Percentiles rank a stretch among this genome's conserved stretches.
phyloP scores from a whole-genome alignment of 2,113 vertebrate species.

The Scolopax mira region DNA sequence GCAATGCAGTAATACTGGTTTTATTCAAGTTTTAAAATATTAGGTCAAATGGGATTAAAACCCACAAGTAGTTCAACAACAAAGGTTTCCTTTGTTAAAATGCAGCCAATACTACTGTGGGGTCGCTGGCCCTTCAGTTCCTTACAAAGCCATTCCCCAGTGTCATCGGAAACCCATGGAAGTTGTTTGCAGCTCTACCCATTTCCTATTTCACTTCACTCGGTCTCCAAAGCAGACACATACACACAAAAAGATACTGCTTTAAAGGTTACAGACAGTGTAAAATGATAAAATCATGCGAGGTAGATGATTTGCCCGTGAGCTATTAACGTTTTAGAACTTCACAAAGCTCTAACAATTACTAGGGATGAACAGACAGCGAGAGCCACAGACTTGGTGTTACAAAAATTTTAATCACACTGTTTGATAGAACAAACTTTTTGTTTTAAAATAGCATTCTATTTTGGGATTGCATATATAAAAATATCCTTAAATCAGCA shows the following conservation, averaged over 20 bases:
- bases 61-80: conserved; percentile 32
- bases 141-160: conserved; percentile 49
- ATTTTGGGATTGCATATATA: not conserved
- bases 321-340: not conserved
- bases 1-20: not conserved
- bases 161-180: conserved; percentile 80
- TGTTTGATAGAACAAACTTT: not conserved
- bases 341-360: conserved; percentile 13
- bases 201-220: conserved; percentile 81
- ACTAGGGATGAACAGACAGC: conserved; percentile 13
- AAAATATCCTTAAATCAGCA: not conserved
- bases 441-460: not conserved
- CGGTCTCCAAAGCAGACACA: conserved; percentile 46
- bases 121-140: conserved; percentile 52
- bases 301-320: not conserved
- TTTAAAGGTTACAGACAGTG: conserved; percentile 37
- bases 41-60: conserved; percentile 9
- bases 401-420: not conserved
- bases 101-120: conserved; percentile 29
- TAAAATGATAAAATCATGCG: conserved; percentile 28
- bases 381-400: not conserved
- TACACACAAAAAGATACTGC: conserved; percentile 1
- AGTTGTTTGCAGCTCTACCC: conserved; percentile 81
- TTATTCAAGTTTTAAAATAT: not conserved
- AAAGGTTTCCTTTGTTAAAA: conserved; percentile 30